Conservation (phyloP, 2,888 invertebrate species). For the Synanthedon vespiformis region DNA sequence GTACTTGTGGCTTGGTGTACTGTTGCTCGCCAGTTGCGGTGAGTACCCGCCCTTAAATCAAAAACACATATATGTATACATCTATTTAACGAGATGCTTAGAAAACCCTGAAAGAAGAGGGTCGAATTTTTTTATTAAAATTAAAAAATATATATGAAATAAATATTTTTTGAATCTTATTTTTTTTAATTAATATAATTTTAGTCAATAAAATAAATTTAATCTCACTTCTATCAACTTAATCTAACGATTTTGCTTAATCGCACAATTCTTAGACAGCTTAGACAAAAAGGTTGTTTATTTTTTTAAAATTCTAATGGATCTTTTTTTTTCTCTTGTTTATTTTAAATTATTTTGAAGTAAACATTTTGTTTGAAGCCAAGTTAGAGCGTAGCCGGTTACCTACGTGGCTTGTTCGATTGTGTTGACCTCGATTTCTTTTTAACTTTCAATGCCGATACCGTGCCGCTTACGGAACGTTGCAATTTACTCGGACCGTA, state of each 20-base stretch:
- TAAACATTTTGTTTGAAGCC: not conserved
- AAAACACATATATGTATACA: no score
- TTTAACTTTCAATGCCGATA: conserved; percentile 65
- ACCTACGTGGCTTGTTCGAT: conserved; percentile 53
- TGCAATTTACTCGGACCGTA: not conserved
- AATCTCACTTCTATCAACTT: no score
- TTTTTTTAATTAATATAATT: no score
- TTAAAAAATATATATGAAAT: not conserved
- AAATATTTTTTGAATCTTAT: no score
- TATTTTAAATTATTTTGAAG: not conserved
- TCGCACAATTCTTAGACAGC: no score
- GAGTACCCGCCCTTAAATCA: conserved; percentile 28
- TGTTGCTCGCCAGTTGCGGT: conserved; percentile 60
- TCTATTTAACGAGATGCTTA: not conserved
- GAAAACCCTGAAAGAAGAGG: not conserved
- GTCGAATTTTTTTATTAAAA: not conserved
- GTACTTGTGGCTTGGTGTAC: conserved; percentile 60
- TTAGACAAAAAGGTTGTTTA: no score
- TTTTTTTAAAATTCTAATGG: not conserved
- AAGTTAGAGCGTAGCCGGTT: conserved; percentile 17
- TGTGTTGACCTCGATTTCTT: conserved; percentile 69
- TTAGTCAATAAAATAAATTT: no score
- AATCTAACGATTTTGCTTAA: no score
- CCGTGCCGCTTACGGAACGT: conserved; percentile 16
- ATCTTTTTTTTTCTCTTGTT: not conserved